Evolutionary conservation across 2,113 vertebrate species (phyloP), one percentile per base, ranked within the genome.

Genomic region (Podarcis raffonei): DNA sequence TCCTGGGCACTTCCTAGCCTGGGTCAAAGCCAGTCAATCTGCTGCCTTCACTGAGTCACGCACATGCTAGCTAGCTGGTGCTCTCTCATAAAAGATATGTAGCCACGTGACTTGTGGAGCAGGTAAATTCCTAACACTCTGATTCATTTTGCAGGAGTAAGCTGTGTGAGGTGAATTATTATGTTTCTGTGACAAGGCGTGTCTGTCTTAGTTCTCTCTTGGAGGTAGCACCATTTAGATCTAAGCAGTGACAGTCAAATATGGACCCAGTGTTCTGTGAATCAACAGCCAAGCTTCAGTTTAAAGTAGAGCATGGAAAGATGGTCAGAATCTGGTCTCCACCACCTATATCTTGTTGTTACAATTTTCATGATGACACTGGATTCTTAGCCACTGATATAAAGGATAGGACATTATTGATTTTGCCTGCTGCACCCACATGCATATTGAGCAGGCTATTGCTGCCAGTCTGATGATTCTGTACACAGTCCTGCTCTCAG

Each of bases 21-120:
- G 71, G 80, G 27, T 83, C 39, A 90, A 71, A 86, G 59, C 71
- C n/a, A 85, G 37, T 85, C 27, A 74, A n/a, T 80, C 83, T 74
- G 39, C 78, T 69, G 27, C 75, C 25, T 71, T 35, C 53, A 42
- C 13, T 74, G 77, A 85, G 4, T 81, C 37, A 65, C 53, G 27
- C 69, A 37, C 8, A 32, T 57, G 42, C 30, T 48, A 83, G 53
- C 42, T 16, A 30, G 7, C 32, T 32, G 32, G 2, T 5, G 5
- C 30, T 4, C 5, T 81, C 71, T 25, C 35, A 59, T 68, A 35
- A 72, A 80, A 80, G 35, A n/a, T 42, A 3, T 16, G 15, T 62
- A 72, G 30, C 57, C 35, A 23, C 30, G 23, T 42, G 35, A 72
- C 18, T 82, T 65, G 11, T 32, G 57, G 79, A 76, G 13, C 15